Evolutionary conservation across 2,797 vertebrate genomes (phyloP).

Genomic region (Pangasius larnaudii): DNA sequence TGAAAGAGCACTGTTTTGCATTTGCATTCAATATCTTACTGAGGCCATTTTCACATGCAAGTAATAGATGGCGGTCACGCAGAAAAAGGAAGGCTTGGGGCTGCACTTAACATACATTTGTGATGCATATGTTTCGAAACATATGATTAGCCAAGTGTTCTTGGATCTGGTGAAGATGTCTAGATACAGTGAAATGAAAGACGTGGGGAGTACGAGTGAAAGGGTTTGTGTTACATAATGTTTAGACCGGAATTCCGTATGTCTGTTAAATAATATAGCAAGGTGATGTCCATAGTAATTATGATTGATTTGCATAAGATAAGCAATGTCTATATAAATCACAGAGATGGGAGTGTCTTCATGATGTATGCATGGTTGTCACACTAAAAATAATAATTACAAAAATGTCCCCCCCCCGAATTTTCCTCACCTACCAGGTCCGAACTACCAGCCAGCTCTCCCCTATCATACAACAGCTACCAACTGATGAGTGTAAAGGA

Average conservation of each 20-base stretch:
- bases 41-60: slow-evolving; percentile 63
- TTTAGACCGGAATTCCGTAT: background rate
- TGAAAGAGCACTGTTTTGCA: slow-evolving; percentile 58
- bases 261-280: background rate
- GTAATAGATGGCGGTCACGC: slow-evolving; percentile 42
- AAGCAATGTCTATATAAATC: background rate
- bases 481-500: background rate
- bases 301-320: background rate
- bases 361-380: background rate
- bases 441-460: background rate
- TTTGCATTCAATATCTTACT: slow-evolving; percentile 67
- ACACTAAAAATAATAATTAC: background rate
- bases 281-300: background rate
- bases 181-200: background rate
- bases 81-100: slow-evolving; percentile 24
- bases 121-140: slow-evolving; percentile 40
- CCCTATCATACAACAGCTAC: background rate
- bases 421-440: background rate
- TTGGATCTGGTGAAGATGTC: background rate
- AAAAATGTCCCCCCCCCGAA: background rate
- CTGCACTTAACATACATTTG: slow-evolving; percentile 47
- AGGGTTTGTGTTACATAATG: background rate
- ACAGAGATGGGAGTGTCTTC: background rate
- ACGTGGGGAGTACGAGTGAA: background rate
- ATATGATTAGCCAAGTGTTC: slow-evolving; percentile 43